A percentile compares a stretch with the other conserved stretches of the same genome.
phyloP scores from a whole-genome alignment of 2,797 vertebrate genomes.

The Pitangus sulphuratus region DNA sequence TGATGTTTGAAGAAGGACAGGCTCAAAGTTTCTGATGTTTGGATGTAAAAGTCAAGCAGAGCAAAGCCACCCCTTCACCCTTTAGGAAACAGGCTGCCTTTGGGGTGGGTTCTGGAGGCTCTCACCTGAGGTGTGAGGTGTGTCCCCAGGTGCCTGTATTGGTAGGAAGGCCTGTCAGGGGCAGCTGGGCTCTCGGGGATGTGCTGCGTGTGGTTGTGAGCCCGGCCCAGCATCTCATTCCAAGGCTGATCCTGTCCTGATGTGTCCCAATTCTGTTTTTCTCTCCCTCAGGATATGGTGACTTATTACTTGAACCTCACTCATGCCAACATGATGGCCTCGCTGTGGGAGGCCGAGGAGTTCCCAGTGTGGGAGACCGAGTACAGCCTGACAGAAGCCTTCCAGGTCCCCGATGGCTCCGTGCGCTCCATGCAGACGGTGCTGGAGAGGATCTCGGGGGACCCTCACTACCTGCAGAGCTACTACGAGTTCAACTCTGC shows the following conservation, averaged over 20 bases:
- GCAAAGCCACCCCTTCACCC: not conserved
- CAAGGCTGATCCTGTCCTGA: not conserved
- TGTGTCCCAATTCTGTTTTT: not conserved
- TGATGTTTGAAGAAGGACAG: not conserved
- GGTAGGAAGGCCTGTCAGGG: rapidly evolving
- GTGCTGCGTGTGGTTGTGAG: not conserved
- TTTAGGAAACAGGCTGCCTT: not conserved
- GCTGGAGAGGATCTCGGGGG: constrained; percentile 73
- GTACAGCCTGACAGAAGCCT: constrained; percentile 88
- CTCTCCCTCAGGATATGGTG: constrained; percentile 83
- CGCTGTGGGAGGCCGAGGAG: constrained; percentile 82
- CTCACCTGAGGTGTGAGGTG: not conserved
- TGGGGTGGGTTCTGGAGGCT: not conserved
- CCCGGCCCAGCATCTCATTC: rapidly evolving
- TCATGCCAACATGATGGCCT: constrained; percentile 77
- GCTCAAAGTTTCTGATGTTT: not conserved
- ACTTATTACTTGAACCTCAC: constrained; percentile 93
- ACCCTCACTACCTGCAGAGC: constrained; percentile 80
- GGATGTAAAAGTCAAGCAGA: not conserved
- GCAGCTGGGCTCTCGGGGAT: not conserved
- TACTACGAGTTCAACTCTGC: constrained; percentile 92
- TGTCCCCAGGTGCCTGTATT: not conserved
- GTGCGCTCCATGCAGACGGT: constrained; percentile 82
- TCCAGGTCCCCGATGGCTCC: constrained; percentile 82
- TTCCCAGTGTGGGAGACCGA: constrained; percentile 88